Percentiles rank a stretch among this genome's conserved stretches.
Evolutionary conservation across 64 coral and sea anemone genomes (phyloP).

Genomic region (Porites lutea): DNA sequence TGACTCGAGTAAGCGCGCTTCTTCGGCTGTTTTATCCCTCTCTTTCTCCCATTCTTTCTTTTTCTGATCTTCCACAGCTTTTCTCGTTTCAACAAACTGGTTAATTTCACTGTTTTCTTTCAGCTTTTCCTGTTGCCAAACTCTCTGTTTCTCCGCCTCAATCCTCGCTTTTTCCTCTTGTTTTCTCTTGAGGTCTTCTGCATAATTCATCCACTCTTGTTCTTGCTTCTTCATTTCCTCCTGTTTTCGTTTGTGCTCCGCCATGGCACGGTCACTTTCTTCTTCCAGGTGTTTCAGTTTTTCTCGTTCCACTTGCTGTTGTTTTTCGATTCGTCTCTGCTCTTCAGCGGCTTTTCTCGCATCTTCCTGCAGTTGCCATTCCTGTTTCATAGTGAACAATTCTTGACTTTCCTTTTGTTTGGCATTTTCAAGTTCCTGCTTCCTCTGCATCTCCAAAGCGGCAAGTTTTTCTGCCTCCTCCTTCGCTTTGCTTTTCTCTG

Average conservation of each 20-base stretch:
- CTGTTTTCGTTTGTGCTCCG: conserved; percentile 14
- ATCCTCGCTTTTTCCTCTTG: conserved; percentile 8
- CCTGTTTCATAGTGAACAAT: conserved; percentile 10
- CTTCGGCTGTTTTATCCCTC: conserved; percentile 9
- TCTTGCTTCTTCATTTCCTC: conserved; percentile 29
- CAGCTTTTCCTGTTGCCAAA: conserved; percentile 19
- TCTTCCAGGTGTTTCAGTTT: conserved; percentile 26
- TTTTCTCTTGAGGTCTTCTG: conserved; percentile 19
- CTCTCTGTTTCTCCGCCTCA: conserved; percentile 12
- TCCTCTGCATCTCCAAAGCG: neutral
- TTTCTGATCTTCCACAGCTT: conserved; percentile 5
- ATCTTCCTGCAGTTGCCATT: neutral
- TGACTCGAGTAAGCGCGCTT: conserved; percentile 25
- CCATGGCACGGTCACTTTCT: conserved; percentile 1
- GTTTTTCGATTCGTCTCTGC: conserved; percentile 13
- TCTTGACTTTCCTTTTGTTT: conserved; percentile 39
- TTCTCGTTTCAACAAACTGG: conserved; percentile 34
- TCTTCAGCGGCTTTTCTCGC: conserved; percentile 12
- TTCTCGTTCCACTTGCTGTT: conserved; percentile 15
- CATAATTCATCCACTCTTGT: conserved; percentile 3
- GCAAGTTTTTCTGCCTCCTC: conserved; percentile 26
- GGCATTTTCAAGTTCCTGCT: neutral
- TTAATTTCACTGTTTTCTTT: conserved; percentile 37
- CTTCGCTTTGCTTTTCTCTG: conserved; percentile 28
- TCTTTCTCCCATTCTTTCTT: conserved; percentile 21